Evolutionary conservation across 1,140 invertebrate genomes (phyloP).

Genomic region (Papilio glaucus): DNA sequence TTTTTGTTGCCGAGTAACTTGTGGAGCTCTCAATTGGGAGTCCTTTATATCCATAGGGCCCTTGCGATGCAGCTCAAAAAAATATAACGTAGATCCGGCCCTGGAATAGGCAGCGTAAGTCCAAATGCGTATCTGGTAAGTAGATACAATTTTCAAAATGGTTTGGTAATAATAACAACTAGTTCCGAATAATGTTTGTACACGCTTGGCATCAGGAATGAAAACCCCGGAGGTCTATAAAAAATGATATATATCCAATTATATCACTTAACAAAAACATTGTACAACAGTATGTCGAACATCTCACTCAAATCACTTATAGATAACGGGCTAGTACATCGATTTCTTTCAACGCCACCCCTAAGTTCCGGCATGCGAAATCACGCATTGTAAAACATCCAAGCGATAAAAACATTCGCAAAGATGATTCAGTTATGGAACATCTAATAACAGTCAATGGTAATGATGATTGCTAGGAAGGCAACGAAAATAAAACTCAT

Average conservation of each 20-base stretch:
- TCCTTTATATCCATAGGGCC: too few relatives aligned
- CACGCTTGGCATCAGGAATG: background rate
- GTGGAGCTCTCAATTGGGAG: too few relatives aligned
- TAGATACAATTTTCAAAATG: too few relatives aligned
- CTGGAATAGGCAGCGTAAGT: too few relatives aligned
- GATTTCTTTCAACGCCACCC: constrained; percentile 9
- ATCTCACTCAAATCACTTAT: background rate
- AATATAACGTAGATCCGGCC: too few relatives aligned
- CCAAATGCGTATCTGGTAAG: too few relatives aligned
- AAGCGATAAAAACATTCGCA: constrained; percentile 14
- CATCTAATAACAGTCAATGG: background rate
- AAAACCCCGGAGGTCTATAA: background rate
- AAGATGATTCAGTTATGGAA: background rate
- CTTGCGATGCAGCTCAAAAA: too few relatives aligned
- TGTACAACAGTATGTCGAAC: background rate
- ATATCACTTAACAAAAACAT: constrained; percentile 5
- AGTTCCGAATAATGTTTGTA: background rate
- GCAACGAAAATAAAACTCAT: constrained; percentile 2
- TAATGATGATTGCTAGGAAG: constrained; percentile 17
- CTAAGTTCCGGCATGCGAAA: background rate
- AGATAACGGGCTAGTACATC: background rate
- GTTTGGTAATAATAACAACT: too few relatives aligned
- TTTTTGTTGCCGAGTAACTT: too few relatives aligned
- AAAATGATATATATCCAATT: background rate
- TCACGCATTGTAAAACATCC: constrained; percentile 6